These are phyloP conservation scores for Sinopyrophorus schimmeli DNA, from an alignment of 2,888 invertebrate genomes.

Conservation along the genomic window DNA sequence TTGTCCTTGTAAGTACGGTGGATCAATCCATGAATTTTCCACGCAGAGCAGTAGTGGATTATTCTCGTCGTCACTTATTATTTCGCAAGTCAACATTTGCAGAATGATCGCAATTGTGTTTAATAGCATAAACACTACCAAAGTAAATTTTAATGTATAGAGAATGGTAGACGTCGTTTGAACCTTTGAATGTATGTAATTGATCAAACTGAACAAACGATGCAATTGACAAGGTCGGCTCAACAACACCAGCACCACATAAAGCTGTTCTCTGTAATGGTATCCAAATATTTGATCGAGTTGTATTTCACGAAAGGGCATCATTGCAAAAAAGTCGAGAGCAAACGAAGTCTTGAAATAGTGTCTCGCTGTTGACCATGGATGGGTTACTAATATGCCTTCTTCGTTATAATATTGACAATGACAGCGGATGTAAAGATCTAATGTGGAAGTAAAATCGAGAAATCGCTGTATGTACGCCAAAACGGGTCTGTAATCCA, in stretches of 20 bases:
- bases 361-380: conserved; percentile 57
- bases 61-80: not conserved
- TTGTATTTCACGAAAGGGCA: conserved; percentile 55
- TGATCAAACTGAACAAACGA: conserved; percentile 22
- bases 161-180: conserved; percentile 13
- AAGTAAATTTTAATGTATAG: conserved; percentile 15
- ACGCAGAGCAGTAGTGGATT: conserved; percentile 3
- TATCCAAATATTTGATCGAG: conserved; percentile 22
- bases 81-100: conserved; percentile 20
- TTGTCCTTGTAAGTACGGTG: conserved; percentile 2
- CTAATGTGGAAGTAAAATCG: not conserved
- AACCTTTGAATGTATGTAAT: conserved; percentile 23
- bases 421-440: conserved; percentile 54
- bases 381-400: conserved; percentile 58
- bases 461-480: not conserved
- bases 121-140: conserved; percentile 10
- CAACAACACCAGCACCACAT: conserved; percentile 10
- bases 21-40: conserved; percentile 21
- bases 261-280: not conserved
- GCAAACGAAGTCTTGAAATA: conserved; percentile 55
- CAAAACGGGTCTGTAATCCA: not conserved
- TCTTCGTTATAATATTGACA: conserved; percentile 58
- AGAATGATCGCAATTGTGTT: conserved; percentile 14
- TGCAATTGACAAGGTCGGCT: conserved; percentile 22
- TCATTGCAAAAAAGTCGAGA: conserved; percentile 56